phyloP scores from a whole-genome alignment of 2,113 vertebrate genomes.

The Egretta garzetta region DNA sequence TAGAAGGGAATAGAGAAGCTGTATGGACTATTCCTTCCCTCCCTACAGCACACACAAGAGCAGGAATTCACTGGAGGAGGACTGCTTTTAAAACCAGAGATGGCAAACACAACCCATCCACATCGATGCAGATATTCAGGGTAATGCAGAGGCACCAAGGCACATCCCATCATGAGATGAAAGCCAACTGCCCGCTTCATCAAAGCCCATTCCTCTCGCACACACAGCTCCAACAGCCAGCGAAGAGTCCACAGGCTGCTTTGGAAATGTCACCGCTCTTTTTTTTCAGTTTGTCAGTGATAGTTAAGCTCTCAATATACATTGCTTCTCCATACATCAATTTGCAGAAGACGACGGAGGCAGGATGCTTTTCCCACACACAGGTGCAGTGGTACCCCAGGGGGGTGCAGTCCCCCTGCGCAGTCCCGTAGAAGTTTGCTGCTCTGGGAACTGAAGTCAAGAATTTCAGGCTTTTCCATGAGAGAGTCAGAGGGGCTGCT shows the following conservation, averaged over 20 bases:
- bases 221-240: not conserved
- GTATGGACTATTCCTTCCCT: not conserved
- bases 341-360: not conserved
- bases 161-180: not conserved
- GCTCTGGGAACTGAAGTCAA: not conserved
- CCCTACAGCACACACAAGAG: not conserved
- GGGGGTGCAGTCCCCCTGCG: no score
- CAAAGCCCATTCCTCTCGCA: not conserved
- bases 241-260: not conserved
- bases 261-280: not conserved
- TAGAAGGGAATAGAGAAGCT: not conserved
- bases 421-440: not conserved
- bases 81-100: not conserved
- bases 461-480: not conserved
- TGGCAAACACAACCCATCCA: not conserved
- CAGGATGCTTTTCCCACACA: not conserved
- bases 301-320: not conserved
- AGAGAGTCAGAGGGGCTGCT: not conserved
- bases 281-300: not conserved
- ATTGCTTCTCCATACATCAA: fast-evolving
- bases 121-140: not conserved
- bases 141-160: not conserved
- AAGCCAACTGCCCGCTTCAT: not conserved
- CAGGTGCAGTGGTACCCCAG: not conserved
- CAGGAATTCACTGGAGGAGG: not conserved